phyloP scores from a whole-genome alignment of 1,140 invertebrate genomes.

The Bombus balteatus region DNA sequence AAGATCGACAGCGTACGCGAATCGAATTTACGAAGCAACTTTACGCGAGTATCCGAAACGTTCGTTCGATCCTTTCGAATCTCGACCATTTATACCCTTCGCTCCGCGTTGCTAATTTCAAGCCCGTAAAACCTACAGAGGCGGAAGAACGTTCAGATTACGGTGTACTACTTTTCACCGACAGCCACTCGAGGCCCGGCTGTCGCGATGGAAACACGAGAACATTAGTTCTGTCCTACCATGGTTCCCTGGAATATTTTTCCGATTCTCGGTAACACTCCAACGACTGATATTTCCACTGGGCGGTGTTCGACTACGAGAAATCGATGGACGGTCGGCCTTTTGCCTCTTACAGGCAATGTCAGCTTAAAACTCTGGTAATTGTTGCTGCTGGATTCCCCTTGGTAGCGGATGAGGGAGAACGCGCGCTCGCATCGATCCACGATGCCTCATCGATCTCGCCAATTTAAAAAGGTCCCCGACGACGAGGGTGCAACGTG shows the following conservation, averaged over 20 bases:
- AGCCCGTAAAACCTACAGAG: not conserved
- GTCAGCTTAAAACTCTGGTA: conserved; percentile 4
- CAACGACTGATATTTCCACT: conserved; percentile 9
- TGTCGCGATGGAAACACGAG: not conserved
- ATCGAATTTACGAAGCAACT: not conserved
- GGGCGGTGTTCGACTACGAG: not conserved
- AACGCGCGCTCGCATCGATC: not conserved
- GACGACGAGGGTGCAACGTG: conserved; percentile 5
- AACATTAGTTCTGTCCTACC: not conserved
- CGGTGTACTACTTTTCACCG: not conserved
- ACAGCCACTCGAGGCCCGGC: not conserved
- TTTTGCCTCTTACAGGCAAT: not conserved
- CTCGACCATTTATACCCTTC: not conserved
- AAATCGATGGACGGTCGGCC: not conserved
- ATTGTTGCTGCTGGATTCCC: conserved; percentile 14
- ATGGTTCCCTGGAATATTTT: not conserved
- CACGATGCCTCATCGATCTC: conserved; percentile 32
- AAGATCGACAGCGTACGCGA: not conserved
- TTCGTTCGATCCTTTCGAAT: not conserved
- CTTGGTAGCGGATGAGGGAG: not conserved
- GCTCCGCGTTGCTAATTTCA: not conserved
- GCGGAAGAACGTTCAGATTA: not conserved
- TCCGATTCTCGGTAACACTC: not conserved
- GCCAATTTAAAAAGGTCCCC: conserved; percentile 38
- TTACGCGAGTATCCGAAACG: not conserved